These are phyloP conservation scores for Pollachius pollachius DNA, from an alignment of 2,113 vertebrate species.

Conservation along the genomic window DNA sequence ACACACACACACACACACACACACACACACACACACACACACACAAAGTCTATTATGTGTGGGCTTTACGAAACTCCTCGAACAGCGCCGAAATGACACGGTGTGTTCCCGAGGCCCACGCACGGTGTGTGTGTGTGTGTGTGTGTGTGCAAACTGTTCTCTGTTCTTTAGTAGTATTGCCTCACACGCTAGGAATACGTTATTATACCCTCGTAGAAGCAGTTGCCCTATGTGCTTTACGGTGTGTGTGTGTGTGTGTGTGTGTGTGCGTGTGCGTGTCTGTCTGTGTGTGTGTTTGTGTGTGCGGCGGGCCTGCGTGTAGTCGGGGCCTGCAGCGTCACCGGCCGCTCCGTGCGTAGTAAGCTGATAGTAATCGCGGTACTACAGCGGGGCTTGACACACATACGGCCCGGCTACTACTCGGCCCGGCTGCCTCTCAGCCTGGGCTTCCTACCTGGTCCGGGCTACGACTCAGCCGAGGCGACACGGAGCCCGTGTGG, in stretches of 20 bases:
- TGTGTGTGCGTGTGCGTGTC: not conserved
- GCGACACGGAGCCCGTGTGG: too few species aligned
- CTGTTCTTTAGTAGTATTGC: constrained; percentile 19
- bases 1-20: too few species aligned
- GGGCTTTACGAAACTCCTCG: too few species aligned
- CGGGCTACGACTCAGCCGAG: too few species aligned
- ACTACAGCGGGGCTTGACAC: constrained; percentile 68
- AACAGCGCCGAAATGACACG: constrained; percentile 24
- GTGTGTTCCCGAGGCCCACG: constrained; percentile 2
- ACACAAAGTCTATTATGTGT: too few species aligned
- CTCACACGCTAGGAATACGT: constrained; percentile 6
- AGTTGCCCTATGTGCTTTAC: too few species aligned
- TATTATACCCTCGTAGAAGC: too few species aligned
- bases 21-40: too few species aligned
- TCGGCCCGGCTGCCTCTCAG: too few species aligned
- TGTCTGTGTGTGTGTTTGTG: constrained; percentile 23
- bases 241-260: not conserved
- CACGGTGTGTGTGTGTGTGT: constrained; percentile 4
- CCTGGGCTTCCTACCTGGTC: too few species aligned
- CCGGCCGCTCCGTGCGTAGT: constrained; percentile 64
- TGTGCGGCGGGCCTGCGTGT: constrained; percentile 64
- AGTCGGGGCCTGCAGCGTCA: constrained; percentile 63
- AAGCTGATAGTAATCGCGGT: constrained; percentile 70
- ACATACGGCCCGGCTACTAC: constrained; percentile 49
- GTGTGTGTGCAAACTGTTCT: too few species aligned